A percentile compares a stretch with the other conserved stretches of the same genome.
Conservation (phyloP, 2,797 vertebrate genomes). For the Saguinus oedipus region DNA sequence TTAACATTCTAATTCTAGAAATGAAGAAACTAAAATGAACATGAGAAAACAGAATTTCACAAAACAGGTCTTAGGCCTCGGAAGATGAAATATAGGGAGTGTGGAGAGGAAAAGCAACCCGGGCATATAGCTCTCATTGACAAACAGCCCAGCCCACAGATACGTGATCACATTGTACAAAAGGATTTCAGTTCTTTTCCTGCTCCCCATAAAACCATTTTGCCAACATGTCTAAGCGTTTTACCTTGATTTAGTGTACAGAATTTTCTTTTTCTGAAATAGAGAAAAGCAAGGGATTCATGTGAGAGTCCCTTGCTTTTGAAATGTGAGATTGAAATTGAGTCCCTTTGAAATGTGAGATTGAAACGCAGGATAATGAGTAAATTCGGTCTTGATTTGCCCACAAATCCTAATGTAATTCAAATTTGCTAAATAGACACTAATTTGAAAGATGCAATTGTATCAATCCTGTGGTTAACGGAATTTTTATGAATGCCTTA, state of each 20-base stretch:
- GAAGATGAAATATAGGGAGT: neutral
- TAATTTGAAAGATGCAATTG: neutral
- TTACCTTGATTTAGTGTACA: neutral
- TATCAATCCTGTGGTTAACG: accelerated
- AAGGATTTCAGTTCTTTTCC: neutral
- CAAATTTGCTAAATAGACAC: neutral
- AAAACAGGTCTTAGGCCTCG: neutral
- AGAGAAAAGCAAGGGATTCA: no score
- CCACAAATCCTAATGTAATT: neutral
- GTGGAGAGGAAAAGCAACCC: neutral
- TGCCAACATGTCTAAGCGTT: neutral
- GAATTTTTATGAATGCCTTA: neutral
- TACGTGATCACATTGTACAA: accelerated
- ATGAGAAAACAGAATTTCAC: neutral
- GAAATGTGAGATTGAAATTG: no score
- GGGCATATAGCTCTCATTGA: accelerated
- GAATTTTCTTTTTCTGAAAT: neutral
- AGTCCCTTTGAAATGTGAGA: no score
- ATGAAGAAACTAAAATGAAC: neutral
- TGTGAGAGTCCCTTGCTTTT: neutral
- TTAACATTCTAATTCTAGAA: neutral
- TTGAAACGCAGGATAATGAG: no score
- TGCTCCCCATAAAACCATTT: neutral
- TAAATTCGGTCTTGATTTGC: neutral
- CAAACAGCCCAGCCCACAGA: no score